These are phyloP conservation scores for Aptenodytes patagonicus DNA, from an alignment of 2,113 vertebrate genomes.

Conservation along the genomic window DNA sequence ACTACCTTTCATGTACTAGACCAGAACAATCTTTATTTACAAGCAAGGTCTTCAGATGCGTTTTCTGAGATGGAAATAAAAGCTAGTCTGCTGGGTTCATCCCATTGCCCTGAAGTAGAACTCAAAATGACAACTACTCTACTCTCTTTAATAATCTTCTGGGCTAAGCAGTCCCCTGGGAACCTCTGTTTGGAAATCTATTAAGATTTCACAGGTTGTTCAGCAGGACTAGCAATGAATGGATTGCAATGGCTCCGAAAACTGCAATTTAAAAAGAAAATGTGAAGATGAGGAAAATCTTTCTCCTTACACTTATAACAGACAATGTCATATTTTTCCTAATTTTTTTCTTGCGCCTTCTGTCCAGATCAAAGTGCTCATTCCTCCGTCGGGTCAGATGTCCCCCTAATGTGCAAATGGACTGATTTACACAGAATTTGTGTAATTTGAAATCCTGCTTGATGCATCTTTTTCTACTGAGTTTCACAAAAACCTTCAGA, in stretches of 20 bases:
- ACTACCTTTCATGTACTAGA: not conserved
- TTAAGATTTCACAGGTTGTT: not conserved
- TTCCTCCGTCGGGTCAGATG: not conserved
- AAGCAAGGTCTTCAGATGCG: not conserved
- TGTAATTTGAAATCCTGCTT: not conserved
- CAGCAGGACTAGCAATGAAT: not conserved
- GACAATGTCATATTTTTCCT: not conserved
- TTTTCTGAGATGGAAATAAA: not conserved
- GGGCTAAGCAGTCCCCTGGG: not conserved
- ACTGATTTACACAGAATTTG: not conserved
- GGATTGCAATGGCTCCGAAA: not conserved
- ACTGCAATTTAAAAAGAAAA: not conserved
- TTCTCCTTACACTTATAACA: not conserved
- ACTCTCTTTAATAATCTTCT: not conserved
- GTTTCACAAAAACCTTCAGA: not conserved
- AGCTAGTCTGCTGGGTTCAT: not conserved
- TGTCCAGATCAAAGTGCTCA: not conserved
- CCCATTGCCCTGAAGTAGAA: not conserved
- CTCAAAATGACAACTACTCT: not conserved
- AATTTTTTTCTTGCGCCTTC: not conserved
- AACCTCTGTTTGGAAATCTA: not conserved
- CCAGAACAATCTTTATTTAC: not conserved
- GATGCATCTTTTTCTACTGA: not conserved
- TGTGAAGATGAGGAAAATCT: not conserved
- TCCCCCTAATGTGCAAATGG: not conserved